Base-by-base conservation (phyloP, 2,113 vertebrate species). In the Hippocampus mohnikei region DNA sequence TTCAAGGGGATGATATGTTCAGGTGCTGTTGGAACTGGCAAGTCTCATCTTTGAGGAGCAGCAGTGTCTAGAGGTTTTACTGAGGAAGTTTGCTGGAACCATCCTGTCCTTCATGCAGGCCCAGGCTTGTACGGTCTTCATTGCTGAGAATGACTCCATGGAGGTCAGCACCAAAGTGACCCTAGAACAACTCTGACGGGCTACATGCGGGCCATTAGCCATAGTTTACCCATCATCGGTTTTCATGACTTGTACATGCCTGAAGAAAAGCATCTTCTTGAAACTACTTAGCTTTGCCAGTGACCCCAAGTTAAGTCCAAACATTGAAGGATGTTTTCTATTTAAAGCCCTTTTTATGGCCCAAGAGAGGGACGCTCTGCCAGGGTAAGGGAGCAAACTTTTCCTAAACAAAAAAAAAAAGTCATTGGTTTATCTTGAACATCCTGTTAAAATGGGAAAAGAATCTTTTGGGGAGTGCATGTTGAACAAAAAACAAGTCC, bases 101-200 rank as follows among this genome's bases (percentile, higher is more conserved):
- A 98, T 99, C 83, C 92, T 98, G 84, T 96, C 97, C 53, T 98
- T 99, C 87, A 98, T 99, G 96, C 96, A 96, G 84, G 95, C 96
- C 66, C 95, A 97, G 86, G 94, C 92, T 42, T 98, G 96, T 71
- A 96, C 96, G 0, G 94, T 99, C 76, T 98, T 98, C 89, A 97
- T 96, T 20, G 93, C 95, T 68, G 95, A 96, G 44, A 93, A 93
- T 65, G 95, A 96, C 65, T 91, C 94, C 48, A 87, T 94, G 3
- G n/a, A 65, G 37, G 97, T 98, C 82, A 94, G 95, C 5, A 10
- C 12, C 44, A 59, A 66, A 37, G 23, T 46, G 23, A 41, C 40
- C 21, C 29, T 40, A 21, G 25, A 37, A 40, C 18, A 58, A 8
- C 25, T 16, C 23, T 59, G 23, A 18, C 1, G 9, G 27, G 59